These are phyloP conservation scores for Catostomus latipinnis DNA, from an alignment of 2,797 vertebrate genomes.

Conservation along the genomic window DNA sequence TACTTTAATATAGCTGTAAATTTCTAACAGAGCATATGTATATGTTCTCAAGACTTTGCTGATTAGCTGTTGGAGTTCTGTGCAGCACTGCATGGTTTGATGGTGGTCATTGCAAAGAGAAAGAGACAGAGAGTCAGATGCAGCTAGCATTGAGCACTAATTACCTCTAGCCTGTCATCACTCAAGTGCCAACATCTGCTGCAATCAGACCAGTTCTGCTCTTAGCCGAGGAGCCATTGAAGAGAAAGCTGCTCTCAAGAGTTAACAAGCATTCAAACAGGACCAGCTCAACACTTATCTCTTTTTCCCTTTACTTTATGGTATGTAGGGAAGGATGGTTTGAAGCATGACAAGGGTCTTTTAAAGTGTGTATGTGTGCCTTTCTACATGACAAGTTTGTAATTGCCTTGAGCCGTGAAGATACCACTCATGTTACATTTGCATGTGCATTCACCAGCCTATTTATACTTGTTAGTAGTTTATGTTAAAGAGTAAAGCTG, in stretches of 20 bases:
- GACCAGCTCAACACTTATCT: conserved; percentile 25
- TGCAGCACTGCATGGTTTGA: not conserved
- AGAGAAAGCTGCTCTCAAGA: conserved; percentile 47
- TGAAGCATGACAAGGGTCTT: not conserved
- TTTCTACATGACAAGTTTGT: conserved; percentile 7
- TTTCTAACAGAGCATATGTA: too few relatives aligned
- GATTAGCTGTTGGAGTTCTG: conserved; percentile 22
- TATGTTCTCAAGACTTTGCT: not conserved
- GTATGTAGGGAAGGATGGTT: not conserved
- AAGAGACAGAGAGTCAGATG: conserved; percentile 27
- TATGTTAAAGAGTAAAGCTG: not conserved
- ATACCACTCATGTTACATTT: conserved; percentile 27
- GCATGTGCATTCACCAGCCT: conserved; percentile 23
- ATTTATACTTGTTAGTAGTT: conserved; percentile 29
- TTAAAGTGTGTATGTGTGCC: conserved; percentile 1
- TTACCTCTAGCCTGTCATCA: conserved; percentile 48
- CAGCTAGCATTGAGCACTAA: conserved; percentile 40
- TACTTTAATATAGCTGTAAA: too few relatives aligned
- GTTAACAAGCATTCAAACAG: conserved; percentile 49
- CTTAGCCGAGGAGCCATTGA: conserved; percentile 47
- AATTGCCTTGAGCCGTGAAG: conserved; percentile 24
- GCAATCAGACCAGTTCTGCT: conserved; percentile 54
- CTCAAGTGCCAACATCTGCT: conserved; percentile 64
- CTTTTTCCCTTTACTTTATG: conserved; percentile 33
- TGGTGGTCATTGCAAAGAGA: conserved; percentile 30